phyloP scores from a whole-genome alignment of 2,797 vertebrate genomes.

The Allobates femoralis region DNA sequence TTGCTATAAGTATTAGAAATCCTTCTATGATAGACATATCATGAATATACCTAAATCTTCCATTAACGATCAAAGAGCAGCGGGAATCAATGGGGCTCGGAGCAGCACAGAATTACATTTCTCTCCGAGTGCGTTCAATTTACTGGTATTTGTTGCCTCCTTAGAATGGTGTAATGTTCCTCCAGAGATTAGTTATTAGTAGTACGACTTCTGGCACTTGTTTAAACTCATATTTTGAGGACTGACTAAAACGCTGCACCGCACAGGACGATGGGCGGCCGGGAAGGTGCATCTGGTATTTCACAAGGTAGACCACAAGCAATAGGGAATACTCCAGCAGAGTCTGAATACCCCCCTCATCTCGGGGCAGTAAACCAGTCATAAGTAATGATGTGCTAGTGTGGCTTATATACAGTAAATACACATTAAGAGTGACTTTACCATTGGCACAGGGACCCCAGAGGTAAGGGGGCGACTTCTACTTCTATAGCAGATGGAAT shows the following conservation, averaged over 20 bases:
- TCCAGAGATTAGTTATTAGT: slow-evolving; percentile 49
- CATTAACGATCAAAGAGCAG: slow-evolving; percentile 44
- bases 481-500: too few relatives aligned
- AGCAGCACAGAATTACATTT: slow-evolving; percentile 1
- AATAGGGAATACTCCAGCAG: background rate
- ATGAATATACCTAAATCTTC: background rate
- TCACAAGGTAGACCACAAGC: too few relatives aligned
- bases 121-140: background rate
- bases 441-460: too few relatives aligned
- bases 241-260: background rate
- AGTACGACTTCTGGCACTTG: slow-evolving; percentile 5
- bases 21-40: background rate
- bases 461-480: too few relatives aligned
- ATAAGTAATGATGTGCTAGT: too few relatives aligned
- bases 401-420: too few relatives aligned
- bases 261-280: background rate
- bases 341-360: too few relatives aligned
- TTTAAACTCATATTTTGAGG: background rate
- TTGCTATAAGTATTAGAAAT: background rate
- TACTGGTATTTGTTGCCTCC: slow-evolving; percentile 20
- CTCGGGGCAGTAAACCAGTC: too few relatives aligned
- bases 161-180: slow-evolving; percentile 32
- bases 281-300: background rate
- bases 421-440: too few relatives aligned
- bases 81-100: background rate